Base-by-base conservation (phyloP, 2,797 vertebrate genomes). In the Sebastolobus altivelis region DNA sequence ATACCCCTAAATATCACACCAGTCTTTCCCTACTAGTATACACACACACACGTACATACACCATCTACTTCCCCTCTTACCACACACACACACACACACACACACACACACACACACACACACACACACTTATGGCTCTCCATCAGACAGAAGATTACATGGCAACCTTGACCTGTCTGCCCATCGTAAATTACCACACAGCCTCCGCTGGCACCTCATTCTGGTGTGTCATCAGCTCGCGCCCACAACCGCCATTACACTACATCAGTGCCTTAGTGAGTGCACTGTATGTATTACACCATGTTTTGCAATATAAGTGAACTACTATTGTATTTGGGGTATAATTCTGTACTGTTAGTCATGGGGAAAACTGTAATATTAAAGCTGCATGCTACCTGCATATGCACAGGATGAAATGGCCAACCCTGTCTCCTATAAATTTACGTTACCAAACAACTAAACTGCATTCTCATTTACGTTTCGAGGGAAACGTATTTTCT, bases 101-200 rank as follows among this genome's bases (percentile, higher is more conserved):
- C 40, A 65, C 59, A 70, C 4, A 4, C 14, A 75, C 31, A 59
- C 13, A 43, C 27, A 58, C 5, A 60, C 62, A 10, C 4, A 63
- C 59, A 76, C 38, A 60, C 82, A 62, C 83, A 43, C 59, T 63
- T 73, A 84, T 58, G 75, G 77, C 89, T 92, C 67, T 76, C 75
- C 82, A 78, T 92, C 82, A 85, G 63, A 75, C 75, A 75, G 78
- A 80, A 88, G 83, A 92, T 93, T 87, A 77, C 86, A 88, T 77
- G 77, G 77, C 83, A 90, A 94, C 93, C 92, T 94, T 95, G 92
- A 94, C 93, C 92, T 12, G 78, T 78, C 84, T 85, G 85, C 77
- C 80, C 75, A 40, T 83, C 72, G 43, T 92, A 91, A 94, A 93
- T 92, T 84, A 90, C 82, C 77, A 72, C 80, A 62, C 83, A 76